Base-by-base conservation (phyloP, 1,140 invertebrate genomes). In the Drosophila kurseongensis region DNA sequence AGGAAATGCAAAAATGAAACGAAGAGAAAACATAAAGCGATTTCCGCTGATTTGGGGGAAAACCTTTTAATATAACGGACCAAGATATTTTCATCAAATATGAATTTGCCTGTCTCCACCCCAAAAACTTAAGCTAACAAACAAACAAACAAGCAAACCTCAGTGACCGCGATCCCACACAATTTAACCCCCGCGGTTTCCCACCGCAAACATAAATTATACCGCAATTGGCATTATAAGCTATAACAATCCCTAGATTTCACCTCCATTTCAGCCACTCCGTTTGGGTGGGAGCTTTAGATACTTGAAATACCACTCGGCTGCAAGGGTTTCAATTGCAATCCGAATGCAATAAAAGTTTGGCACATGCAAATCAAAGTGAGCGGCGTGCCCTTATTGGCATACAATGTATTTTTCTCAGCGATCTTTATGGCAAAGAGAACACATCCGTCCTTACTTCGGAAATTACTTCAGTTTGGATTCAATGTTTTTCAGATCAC, bases 291-390 rank as follows among this genome's bases (percentile, higher is more conserved):
- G 50, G 72, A 79, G 55, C 40, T 59, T 67, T 16, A 38, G 52
- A 78, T 72, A 81, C 78, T 85, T 78, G 40, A 86, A 75, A 86
- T 78, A 85, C 77, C 81, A 58, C 75, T 58, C 52, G 63, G 47
- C 69, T 50, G 42, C 32, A 42, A 55, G 35, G 47, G 51, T 67
- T 38, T 68, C 44, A 71, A 55, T 57, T 63, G 80, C 72, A 63
- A 51, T 65, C 36, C 47, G 27, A 80, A 59, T 67, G 81, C 58
- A 81, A 86, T 81, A 74, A 48, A 81, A 73, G 61, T 65, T 78
- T 78, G 51, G 54, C 74, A 75, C 79, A 85, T 74, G 73, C 67
- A 84, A 83, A 80, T 76, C 59, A 36, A 16, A 77, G 73, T 60
- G 54, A 72, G 60, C 47, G 52, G 41, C 47, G 47, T 50, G 45